phyloP scores from a whole-genome alignment of 2,888 invertebrate genomes.

The Polyploca ridens region DNA sequence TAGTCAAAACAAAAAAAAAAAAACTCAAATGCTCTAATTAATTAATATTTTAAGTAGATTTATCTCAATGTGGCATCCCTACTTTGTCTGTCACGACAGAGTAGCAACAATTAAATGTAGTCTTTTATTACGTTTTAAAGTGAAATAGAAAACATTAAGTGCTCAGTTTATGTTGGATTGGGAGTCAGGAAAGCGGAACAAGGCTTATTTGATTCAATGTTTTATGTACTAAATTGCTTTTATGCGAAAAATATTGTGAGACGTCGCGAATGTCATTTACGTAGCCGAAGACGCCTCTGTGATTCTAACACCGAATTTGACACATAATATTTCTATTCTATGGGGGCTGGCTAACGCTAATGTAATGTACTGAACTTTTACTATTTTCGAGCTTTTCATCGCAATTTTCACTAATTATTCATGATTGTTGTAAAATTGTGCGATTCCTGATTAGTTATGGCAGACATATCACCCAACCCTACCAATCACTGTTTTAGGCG shows the following conservation, averaged over 20 bases:
- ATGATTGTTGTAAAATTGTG: no score
- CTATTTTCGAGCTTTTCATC: no score
- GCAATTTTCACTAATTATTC: no score
- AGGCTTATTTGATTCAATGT: neutral
- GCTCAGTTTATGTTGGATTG: constrained; percentile 13
- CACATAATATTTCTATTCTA: no score
- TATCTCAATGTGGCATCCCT: neutral
- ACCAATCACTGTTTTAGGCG: no score
- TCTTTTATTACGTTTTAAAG: constrained; percentile 23
- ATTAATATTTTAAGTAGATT: neutral
- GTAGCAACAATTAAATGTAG: constrained; percentile 24
- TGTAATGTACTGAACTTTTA: no score
- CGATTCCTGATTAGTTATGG: no score
- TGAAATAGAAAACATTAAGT: constrained; percentile 24
- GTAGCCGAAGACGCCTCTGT: no score
- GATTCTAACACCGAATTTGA: no score
- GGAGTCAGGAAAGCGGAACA: neutral
- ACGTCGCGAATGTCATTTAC: no score
- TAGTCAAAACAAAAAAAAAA: neutral
- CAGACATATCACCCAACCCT: no score
- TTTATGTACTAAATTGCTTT: neutral
- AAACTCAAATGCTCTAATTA: neutral
- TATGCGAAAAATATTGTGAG: neutral
- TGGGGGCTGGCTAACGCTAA: no score
- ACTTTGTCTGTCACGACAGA: neutral